These are phyloP conservation scores for Nesometra sesokonis DNA, from an alignment of 35 echinoderm and acorn worm species.

Conservation along the genomic window DNA sequence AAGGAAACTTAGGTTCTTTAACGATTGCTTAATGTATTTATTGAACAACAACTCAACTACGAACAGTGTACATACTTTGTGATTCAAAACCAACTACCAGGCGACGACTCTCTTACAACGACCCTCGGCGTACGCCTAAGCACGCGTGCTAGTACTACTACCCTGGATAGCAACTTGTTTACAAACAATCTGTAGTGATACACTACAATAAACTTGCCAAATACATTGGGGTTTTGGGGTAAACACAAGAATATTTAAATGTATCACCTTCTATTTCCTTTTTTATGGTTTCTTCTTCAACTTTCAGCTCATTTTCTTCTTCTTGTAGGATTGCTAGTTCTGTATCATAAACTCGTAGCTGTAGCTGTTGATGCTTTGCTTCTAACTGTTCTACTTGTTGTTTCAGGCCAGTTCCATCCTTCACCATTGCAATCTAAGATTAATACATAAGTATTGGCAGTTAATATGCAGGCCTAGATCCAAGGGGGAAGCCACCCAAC, in stretches of 20 bases:
- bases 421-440: neutral
- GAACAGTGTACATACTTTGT: too few relatives aligned
- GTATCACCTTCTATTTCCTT: constrained; percentile 21
- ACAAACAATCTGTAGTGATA: too few relatives aligned
- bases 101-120: too few relatives aligned
- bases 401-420: neutral
- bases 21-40: too few relatives aligned
- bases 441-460: too few relatives aligned
- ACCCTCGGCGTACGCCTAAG: too few relatives aligned
- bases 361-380: constrained; percentile 16
- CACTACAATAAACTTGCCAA: neutral
- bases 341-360: constrained; percentile 54
- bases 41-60: too few relatives aligned
- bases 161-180: too few relatives aligned
- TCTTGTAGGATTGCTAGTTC: constrained; percentile 67
- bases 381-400: neutral
- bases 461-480: too few relatives aligned
- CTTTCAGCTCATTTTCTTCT: constrained; percentile 39
- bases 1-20: constrained; percentile 14
- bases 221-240: neutral
- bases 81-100: too few relatives aligned
- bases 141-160: neutral
- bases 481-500: too few relatives aligned
- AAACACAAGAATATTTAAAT: neutral
- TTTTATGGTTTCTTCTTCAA: constrained; percentile 4